Percentiles rank a stretch among this genome's conserved stretches.
Evolutionary conservation across 2,113 vertebrate species (phyloP).

Genomic region (Ascaphus truei): DNA sequence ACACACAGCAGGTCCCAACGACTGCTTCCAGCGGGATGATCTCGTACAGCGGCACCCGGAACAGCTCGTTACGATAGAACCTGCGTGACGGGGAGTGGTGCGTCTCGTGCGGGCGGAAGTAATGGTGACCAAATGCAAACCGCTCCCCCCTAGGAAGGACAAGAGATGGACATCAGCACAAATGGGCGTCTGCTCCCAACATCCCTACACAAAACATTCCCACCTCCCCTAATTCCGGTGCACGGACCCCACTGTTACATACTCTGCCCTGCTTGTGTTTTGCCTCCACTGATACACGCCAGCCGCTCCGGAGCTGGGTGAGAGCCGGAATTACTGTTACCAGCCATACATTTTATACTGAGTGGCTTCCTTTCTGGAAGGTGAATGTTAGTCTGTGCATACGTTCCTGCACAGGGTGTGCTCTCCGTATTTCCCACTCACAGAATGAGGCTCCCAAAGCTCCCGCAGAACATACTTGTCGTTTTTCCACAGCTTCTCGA

Average conservation of each 20-base stretch:
- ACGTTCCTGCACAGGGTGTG: too few species aligned
- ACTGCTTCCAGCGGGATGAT: slow-evolving; percentile 96
- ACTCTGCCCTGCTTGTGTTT: too few species aligned
- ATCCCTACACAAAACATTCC: background rate
- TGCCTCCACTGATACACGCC: too few species aligned
- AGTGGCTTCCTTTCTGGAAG: too few species aligned
- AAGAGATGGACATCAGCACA: background rate
- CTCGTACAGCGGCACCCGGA: slow-evolving; percentile 93
- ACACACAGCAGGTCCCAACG: slow-evolving; percentile 90
- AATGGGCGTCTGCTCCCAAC: background rate
- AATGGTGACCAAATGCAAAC: slow-evolving; percentile 96
- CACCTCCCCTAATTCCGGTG: too few species aligned
- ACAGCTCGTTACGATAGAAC: slow-evolving; percentile 96
- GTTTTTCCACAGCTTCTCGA: slow-evolving; percentile 98
- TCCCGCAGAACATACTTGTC: slow-evolving; percentile 77
- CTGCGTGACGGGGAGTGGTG: slow-evolving; percentile 93
- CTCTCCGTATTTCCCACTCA: too few species aligned
- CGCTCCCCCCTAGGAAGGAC: slow-evolving; percentile 77
- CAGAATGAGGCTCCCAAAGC: background rate
- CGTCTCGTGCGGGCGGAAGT: slow-evolving; percentile 96
- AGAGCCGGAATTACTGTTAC: too few species aligned
- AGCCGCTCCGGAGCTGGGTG: too few species aligned
- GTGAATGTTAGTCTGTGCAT: too few species aligned
- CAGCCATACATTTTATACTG: too few species aligned
- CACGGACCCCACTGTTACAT: too few species aligned